Percentiles rank a stretch among this genome's conserved stretches.
Evolutionary conservation across 2,888 invertebrate genomes (phyloP).

Genomic region (Melangyna quadrimaculata): DNA sequence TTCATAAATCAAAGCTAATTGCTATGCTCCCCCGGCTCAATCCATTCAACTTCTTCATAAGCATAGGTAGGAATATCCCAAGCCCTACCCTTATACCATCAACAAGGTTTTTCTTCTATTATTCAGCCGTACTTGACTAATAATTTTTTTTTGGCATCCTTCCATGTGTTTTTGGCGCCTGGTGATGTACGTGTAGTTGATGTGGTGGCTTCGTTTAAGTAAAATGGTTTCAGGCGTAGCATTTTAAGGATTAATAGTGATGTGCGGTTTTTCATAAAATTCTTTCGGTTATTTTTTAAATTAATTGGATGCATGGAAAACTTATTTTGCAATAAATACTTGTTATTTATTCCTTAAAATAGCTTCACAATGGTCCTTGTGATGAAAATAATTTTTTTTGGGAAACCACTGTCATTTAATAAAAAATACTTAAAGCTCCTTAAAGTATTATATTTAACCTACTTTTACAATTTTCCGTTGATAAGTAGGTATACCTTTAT

Average conservation of each 20-base stretch:
- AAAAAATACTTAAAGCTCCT: too few relatives aligned
- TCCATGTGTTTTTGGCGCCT: background rate
- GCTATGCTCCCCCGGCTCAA: constrained; percentile 18
- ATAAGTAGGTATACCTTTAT: too few relatives aligned
- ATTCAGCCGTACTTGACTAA: constrained; percentile 8
- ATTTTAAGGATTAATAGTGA: constrained; percentile 6
- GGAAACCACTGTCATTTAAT: too few relatives aligned
- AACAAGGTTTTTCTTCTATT: background rate
- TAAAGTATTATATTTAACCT: too few relatives aligned
- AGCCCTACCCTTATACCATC: background rate
- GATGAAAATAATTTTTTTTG: too few relatives aligned
- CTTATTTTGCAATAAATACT: background rate
- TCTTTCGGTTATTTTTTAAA: background rate
- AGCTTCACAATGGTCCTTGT: too few relatives aligned
- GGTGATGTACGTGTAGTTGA: background rate
- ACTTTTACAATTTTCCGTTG: too few relatives aligned
- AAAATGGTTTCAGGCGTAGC: constrained; percentile 16
- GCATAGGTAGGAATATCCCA: too few relatives aligned
- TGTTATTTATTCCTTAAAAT: too few relatives aligned
- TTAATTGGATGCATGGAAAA: background rate
- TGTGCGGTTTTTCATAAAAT: background rate
- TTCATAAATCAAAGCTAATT: constrained; percentile 67
- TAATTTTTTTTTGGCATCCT: constrained; percentile 7
- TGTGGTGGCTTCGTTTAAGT: background rate
- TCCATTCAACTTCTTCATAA: background rate